Conservation (phyloP, 2,797 vertebrate genomes). For the Gymnopithys bicolor region DNA sequence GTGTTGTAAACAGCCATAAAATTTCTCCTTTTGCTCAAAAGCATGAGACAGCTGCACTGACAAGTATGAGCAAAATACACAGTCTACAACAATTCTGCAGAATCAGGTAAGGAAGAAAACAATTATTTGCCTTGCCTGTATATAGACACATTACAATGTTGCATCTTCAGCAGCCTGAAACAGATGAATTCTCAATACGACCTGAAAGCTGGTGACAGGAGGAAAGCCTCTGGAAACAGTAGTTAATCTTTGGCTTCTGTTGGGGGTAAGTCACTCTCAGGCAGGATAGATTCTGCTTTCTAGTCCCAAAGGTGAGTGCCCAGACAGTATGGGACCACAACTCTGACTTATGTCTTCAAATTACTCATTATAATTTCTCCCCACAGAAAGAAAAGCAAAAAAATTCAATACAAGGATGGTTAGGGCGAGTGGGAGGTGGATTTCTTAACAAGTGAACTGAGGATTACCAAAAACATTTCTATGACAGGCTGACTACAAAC, state of each 20-base stretch:
- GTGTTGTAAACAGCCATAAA: background rate
- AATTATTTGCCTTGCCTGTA: background rate
- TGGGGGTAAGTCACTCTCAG: background rate
- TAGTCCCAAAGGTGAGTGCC: background rate
- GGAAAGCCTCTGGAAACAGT: background rate
- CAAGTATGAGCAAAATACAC: background rate
- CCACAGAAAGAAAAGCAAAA: background rate
- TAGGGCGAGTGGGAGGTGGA: background rate
- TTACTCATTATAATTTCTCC: background rate
- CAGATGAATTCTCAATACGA: background rate
- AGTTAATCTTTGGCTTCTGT: background rate
- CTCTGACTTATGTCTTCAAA: background rate
- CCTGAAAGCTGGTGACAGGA: background rate
- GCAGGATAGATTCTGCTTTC: background rate
- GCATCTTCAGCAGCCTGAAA: constrained; percentile 27
- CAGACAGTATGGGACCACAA: background rate
- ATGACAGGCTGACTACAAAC: background rate
- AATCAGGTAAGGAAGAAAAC: background rate
- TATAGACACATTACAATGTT: background rate
- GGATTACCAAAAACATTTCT: background rate
- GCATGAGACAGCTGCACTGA: background rate
- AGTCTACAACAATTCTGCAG: background rate
- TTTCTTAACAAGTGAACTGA: background rate
- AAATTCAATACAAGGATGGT: background rate
- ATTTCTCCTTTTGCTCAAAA: constrained; percentile 2